These are phyloP conservation scores for Condylura cristata DNA, from an alignment of 2,113 vertebrate genomes.

Conservation along the genomic window DNA sequence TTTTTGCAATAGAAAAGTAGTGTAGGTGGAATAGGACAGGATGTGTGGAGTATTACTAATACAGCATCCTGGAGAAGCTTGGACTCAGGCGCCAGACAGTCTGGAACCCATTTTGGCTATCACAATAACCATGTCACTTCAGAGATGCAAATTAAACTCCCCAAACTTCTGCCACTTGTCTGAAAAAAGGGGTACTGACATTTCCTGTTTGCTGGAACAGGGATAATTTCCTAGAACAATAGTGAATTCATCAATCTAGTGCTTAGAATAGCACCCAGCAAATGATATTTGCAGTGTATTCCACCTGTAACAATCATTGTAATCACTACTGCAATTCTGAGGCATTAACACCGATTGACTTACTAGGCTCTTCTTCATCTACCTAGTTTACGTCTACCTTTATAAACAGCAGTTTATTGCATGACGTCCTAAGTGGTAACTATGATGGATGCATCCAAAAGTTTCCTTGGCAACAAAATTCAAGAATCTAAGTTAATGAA, in stretches of 20 bases:
- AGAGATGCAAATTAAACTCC: neutral
- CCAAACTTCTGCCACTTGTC: neutral
- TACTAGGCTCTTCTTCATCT: neutral
- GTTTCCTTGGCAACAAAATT: neutral
- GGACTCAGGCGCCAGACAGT: neutral
- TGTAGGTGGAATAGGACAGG: neutral
- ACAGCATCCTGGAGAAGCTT: neutral
- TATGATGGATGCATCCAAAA: neutral
- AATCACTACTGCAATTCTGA: no score
- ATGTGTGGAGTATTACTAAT: neutral
- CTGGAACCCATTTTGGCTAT: neutral
- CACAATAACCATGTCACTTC: neutral
- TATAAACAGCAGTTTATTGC: neutral
- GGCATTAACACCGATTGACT: neutral
- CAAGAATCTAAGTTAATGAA: neutral
- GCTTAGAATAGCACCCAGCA: neutral
- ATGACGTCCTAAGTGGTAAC: neutral
- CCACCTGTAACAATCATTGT: neutral
- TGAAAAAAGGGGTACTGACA: neutral
- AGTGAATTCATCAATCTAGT: neutral
- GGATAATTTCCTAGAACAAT: neutral
- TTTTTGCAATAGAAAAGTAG: neutral
- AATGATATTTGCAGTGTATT: neutral
- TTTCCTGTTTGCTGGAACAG: neutral
- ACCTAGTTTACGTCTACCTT: neutral